These are phyloP conservation scores for Pachypanchax playfairii DNA, from an alignment of 2,113 vertebrate genomes.

Conservation along the genomic window DNA sequence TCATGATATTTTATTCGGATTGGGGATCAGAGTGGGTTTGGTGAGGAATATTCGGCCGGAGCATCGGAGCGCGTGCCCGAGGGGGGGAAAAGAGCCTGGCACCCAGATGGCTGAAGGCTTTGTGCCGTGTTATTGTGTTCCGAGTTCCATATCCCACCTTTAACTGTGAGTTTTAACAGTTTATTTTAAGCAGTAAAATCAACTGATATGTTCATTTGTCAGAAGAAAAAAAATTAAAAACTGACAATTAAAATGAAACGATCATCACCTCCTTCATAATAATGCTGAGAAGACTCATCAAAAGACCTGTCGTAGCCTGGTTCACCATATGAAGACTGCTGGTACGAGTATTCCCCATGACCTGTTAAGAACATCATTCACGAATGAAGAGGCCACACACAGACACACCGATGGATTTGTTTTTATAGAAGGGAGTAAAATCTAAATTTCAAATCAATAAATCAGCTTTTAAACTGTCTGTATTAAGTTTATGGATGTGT, in stretches of 20 bases:
- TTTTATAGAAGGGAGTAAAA: constrained; percentile 13
- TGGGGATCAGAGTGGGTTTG: too few relatives aligned
- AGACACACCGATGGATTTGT: constrained; percentile 53
- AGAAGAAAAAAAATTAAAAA: neutral
- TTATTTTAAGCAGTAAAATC: neutral
- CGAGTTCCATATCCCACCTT: too few relatives aligned
- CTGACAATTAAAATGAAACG: neutral
- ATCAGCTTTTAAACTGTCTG: constrained; percentile 51
- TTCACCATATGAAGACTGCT: constrained; percentile 90
- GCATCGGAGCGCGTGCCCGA: too few relatives aligned
- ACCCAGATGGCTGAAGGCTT: too few relatives aligned
- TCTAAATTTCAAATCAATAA: constrained; percentile 36
- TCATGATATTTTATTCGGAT: too few relatives aligned
- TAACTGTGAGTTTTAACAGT: too few relatives aligned
- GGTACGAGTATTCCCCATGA: constrained; percentile 91
- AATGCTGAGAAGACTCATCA: constrained; percentile 93
- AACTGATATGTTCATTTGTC: neutral
- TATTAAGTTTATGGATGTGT: constrained; percentile 56
- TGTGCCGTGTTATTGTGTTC: too few relatives aligned
- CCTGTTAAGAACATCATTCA: constrained; percentile 75
- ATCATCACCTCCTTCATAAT: constrained; percentile 91
- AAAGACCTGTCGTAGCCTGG: constrained; percentile 92
- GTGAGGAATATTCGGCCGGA: too few relatives aligned
- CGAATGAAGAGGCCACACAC: too few relatives aligned
- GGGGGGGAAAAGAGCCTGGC: too few relatives aligned